These are phyloP conservation scores for Lasioglossum oenotherae DNA, from an alignment of 2,888 invertebrate species.

Conservation along the genomic window DNA sequence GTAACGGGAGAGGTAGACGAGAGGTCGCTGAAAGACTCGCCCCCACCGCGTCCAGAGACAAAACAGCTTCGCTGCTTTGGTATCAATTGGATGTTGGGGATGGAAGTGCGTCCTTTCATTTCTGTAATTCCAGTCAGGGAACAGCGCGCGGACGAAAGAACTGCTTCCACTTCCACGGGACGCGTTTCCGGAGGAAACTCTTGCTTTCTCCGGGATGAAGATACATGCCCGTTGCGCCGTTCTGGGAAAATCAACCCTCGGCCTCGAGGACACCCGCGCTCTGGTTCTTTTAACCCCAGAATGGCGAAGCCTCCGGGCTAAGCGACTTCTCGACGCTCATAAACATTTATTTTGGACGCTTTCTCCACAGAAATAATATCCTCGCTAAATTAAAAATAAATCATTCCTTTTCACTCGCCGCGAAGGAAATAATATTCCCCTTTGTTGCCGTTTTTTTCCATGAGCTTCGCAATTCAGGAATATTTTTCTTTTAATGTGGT, in stretches of 20 bases:
- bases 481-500: too few relatives aligned
- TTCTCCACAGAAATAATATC: not conserved
- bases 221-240: not conserved
- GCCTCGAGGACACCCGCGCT: not conserved
- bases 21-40: slow-evolving; percentile 39
- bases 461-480: not conserved
- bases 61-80: slow-evolving; percentile 52
- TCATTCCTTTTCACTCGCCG: not conserved
- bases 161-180: not conserved
- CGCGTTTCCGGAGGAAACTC: slow-evolving; percentile 7
- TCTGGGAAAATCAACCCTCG: slow-evolving; percentile 3
- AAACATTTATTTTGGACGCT: not conserved
- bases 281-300: not conserved
- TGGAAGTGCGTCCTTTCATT: slow-evolving; percentile 47
- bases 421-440: not conserved
- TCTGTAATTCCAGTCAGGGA: slow-evolving; percentile 54
- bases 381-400: not conserved
- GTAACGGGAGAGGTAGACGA: slow-evolving; percentile 12
- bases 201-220: slow-evolving; percentile 12
- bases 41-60: slow-evolving; percentile 29
- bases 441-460: not conserved
- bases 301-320: not conserved
- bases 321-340: not conserved
- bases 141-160: not conserved
- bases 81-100: slow-evolving; percentile 51